Evolutionary conservation across 2,113 vertebrate species (phyloP).

Genomic region (Carassius carassius): DNA sequence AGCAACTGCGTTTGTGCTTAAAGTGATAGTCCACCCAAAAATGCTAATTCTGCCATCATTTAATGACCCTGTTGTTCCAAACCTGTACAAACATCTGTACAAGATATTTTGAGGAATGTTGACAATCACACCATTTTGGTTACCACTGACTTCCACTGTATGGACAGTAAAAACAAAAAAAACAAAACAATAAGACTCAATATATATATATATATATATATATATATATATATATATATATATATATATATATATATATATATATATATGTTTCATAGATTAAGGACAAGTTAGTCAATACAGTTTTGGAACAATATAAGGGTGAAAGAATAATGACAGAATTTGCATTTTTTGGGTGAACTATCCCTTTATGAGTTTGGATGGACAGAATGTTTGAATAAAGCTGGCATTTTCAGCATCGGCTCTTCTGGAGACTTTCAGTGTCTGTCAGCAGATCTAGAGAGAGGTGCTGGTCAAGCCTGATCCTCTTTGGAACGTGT

Average conservation of each 20-base stretch:
- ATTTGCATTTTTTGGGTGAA: not conserved
- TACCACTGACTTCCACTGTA: not conserved
- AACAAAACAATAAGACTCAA: too few species aligned
- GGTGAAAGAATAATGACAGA: not conserved
- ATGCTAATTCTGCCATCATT: too few species aligned
- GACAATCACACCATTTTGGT: too few species aligned
- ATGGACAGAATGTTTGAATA: conserved; percentile 49
- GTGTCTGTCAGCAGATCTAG: conserved; percentile 51
- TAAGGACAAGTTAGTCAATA: not conserved
- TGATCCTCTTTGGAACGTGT: conserved; percentile 76
- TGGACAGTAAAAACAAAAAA: not conserved
- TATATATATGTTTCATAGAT: not conserved
- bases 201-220: too few species aligned
- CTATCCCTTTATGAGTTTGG: conserved; percentile 23
- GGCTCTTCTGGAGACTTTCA: conserved; percentile 66
- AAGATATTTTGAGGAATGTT: too few species aligned
- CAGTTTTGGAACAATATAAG: not conserved
- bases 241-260: too few species aligned
- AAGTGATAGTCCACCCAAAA: not conserved
- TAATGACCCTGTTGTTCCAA: too few species aligned
- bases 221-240: too few species aligned
- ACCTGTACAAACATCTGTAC: too few species aligned
- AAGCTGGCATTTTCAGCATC: conserved; percentile 66
- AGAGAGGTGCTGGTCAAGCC: conserved; percentile 60
- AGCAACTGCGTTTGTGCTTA: not conserved